Evolutionary conservation across 2,113 vertebrate genomes (phyloP), one percentile per base, ranked within the genome.

Genomic region (Arizona elegans): DNA sequence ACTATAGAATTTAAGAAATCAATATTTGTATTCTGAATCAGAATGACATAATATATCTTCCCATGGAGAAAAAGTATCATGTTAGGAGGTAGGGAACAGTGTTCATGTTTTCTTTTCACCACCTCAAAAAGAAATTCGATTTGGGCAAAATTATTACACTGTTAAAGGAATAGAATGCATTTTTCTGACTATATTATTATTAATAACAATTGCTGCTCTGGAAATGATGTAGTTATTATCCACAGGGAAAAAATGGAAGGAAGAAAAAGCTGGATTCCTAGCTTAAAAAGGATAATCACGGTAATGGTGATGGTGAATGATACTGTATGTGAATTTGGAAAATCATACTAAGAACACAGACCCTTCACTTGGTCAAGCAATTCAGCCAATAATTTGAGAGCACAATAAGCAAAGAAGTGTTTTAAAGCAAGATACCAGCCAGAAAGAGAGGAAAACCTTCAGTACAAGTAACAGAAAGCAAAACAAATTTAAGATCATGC

Each of bases 341-440:
- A 92, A 96, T 96, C 90, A 38, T 96, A 95, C 92, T 95, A 94
- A 86, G 94, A 96, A 95, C 93, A 95, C 87, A 93, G 94, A 96
- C 93, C 93, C 95, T 92, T 29, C 85, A 95, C 89, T 96, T 91
- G 92, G 94, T 96, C 91, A 97, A 96, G 96, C n/a, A 96, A 95
- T 95, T 96, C 94, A 94, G 96, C 94, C 94, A 93, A 95, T 93
- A 95, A 92, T 91, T 85, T 95, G 92, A 96, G 95, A 96, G 96
- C 97, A 97, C 96, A 98, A 97, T 96, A 97, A 97, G 97, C 92
- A 97, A 96, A 92, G 90, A 93, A 97, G 95, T 97, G 96, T 97
- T 97, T 97, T 97, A 97, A 95, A 98, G 97, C 96, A 97, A 97
- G 97, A 97, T 96, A 97, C 96, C 96, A 95, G 95, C 97, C 95